Base-by-base conservation (phyloP, 2,888 invertebrate species). In the Eristalis intricaria region DNA sequence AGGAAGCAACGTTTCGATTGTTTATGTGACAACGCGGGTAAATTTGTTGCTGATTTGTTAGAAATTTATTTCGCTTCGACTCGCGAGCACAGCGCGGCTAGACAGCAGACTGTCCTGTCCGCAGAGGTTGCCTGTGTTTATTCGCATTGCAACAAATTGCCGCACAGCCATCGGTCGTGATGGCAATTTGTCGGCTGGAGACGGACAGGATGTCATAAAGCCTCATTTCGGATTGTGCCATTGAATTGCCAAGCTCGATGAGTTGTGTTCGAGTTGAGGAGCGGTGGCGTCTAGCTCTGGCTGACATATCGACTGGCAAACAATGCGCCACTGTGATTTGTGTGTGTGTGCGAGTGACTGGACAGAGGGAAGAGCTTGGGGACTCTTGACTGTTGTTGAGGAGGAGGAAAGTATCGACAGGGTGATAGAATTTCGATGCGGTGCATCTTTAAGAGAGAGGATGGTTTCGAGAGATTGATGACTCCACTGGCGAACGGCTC, bases 11-110 rank as follows among this genome's bases (percentile, higher is more conserved):
- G 43, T 61, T 86, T 40, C 40, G 66, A 86, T 86, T 83, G 83
- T 83, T 86, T 86, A 86, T 83, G 83, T 83, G 86, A 83, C 86
- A 83, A 79, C 66, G 75, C 43, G 65, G 78, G 82, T 86, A 83
- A 86, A 86, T 86, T 86, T 86, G 86, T 86, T 82, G 86, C 86
- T 83, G 86, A 86, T 86, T 86, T 86, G 86, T 86, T 86, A 86
- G 78, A 83, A 78, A 83, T 83, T 78, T 86, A 86, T 86, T 86
- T 83, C 78, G 29, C 50, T 61, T 23, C 32, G 68, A 13, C 50
- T 32, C 11, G 78, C 10, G n/a, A 15, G 26, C 5, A 65, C 26
- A 8, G 23, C n/a, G 32, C 38, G 22, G 10, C 13, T 3, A 68
- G 61, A 60, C 64, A 15, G 19, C 38, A 32, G 32, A 40, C 70